Base-by-base conservation (phyloP, 1,140 invertebrate genomes). In the Harlomillsia oculata region DNA sequence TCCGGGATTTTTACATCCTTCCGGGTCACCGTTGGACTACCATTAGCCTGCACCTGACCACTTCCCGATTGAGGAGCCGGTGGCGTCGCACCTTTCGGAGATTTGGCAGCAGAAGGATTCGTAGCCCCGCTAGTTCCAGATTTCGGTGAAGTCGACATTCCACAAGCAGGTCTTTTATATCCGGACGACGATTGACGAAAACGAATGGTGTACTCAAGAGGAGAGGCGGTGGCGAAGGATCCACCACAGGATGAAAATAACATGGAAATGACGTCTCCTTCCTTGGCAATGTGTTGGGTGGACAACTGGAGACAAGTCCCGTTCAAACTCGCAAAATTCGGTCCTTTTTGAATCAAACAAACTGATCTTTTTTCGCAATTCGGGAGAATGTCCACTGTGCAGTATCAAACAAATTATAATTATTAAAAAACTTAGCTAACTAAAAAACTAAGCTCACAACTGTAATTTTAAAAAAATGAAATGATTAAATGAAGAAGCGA, bases 361-460 rank as follows among this genome's bases (percentile, higher is more conserved):
- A 64, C 53, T 9, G 20, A 34, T 20, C 30, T 41, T n/a, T 32
- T 44, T 2, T 32, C 30, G 34, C 36, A 64, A 37, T 62, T 39
- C 39, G 61, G 28, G 16, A 16, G 40, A 3, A 65, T 21, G 59
- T 67, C 49, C 68, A 66, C 70, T 71, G 54, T 13, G 65, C 54
- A 58, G 43, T n/a, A n/a, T n/a, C n/a, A 2, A 41, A 43, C 58
- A 23, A 28, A 59, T 25, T 20, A 23, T 9, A 39, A 28, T 53
- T 34, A 23, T n/a, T n/a, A n/a, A n/a, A n/a, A n/a, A n/a, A n/a
- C 18, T 44, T 59, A 52, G 37, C 13, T 23, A 11, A 29, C 18
- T 21, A 9, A 29, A 11, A 21, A 9, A 11, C 40, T 34, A 11
- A 34, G 9, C 9, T 32, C 5, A 3, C 3, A 29, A 6, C 5